phyloP scores from a whole-genome alignment of 1,140 invertebrate species.

The Zaprionus davidi region DNA sequence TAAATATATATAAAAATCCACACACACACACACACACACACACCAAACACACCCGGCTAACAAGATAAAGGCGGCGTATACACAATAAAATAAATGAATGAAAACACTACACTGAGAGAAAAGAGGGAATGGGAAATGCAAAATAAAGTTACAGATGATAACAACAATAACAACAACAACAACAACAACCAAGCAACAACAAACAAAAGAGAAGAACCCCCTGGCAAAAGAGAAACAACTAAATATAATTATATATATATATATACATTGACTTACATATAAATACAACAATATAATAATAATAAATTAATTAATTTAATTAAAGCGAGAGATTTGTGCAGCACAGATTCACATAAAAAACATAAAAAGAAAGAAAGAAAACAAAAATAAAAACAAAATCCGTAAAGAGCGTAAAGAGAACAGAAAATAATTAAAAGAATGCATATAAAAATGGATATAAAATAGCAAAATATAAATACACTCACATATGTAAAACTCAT shows the following conservation, averaged over 20 bases:
- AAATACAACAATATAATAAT: conserved; percentile 29
- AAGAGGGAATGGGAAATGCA: conserved; percentile 32
- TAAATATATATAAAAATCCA: conserved; percentile 44
- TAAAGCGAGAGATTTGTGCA: conserved; percentile 44
- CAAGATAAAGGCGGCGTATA: conserved; percentile 24
- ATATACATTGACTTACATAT: conserved; percentile 29
- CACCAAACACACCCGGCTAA: conserved; percentile 1
- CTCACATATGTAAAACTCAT: conserved; percentile 46
- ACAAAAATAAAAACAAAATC: conserved; percentile 5
- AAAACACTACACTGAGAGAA: conserved; percentile 25
- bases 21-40: conserved; percentile 11
- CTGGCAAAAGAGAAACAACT: conserved; percentile 10
- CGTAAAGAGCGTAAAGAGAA: not conserved
- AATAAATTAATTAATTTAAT: conserved; percentile 42
- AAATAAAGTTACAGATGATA: conserved; percentile 22
- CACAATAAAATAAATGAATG: conserved; percentile 29
- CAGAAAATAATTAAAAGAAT: not conserved
- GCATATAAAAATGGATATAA: conserved; percentile 28
- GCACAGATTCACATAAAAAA: conserved; percentile 22
- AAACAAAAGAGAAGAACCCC: conserved; percentile 21
- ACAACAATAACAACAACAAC: conserved; percentile 28
- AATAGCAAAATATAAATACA: conserved; percentile 39
- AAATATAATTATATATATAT: conserved; percentile 41
- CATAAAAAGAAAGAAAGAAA: not conserved
- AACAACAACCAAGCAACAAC: conserved; percentile 33